A percentile compares a stretch with the other conserved stretches of the same genome.
Conservation (phyloP, 2,797 vertebrate species). For the Sardinella longiceps region DNA sequence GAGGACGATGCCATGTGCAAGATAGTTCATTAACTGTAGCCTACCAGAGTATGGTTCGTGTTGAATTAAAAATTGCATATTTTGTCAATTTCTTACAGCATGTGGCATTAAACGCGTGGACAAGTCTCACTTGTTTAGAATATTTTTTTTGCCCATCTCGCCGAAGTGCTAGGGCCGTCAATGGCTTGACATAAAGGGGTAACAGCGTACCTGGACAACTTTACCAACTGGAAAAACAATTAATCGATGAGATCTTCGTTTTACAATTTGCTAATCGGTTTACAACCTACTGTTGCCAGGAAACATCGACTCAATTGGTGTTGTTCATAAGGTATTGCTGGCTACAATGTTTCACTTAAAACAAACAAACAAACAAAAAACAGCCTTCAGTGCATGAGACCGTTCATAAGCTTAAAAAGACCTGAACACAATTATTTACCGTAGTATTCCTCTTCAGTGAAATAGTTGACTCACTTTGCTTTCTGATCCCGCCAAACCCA, state of each 20-base stretch:
- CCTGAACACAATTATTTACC: too few relatives aligned
- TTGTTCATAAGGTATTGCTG: not conserved
- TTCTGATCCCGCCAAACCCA: not conserved
- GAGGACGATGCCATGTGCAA: not conserved
- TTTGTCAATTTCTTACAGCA: not conserved
- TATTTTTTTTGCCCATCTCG: too few relatives aligned
- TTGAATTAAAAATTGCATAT: not conserved
- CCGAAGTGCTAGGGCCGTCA: not conserved
- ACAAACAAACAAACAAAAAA: too few relatives aligned
- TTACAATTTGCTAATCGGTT: not conserved
- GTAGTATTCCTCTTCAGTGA: too few relatives aligned
- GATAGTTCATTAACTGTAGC: not conserved
- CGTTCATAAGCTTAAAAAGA: not conserved
- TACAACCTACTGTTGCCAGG: not conserved
- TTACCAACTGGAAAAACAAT: not conserved
- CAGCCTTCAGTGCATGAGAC: not conserved
- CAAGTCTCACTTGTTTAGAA: not conserved
- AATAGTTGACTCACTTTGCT: not conserved
- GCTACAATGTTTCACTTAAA: too few relatives aligned
- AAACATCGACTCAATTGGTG: not conserved
- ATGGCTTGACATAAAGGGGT: not conserved
- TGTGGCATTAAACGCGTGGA: not conserved
- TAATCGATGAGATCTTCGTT: not conserved
- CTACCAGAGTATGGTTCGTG: not conserved
- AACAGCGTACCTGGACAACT: not conserved